Conservation (phyloP, 2,888 invertebrate species). For the Sesia apiformis region DNA sequence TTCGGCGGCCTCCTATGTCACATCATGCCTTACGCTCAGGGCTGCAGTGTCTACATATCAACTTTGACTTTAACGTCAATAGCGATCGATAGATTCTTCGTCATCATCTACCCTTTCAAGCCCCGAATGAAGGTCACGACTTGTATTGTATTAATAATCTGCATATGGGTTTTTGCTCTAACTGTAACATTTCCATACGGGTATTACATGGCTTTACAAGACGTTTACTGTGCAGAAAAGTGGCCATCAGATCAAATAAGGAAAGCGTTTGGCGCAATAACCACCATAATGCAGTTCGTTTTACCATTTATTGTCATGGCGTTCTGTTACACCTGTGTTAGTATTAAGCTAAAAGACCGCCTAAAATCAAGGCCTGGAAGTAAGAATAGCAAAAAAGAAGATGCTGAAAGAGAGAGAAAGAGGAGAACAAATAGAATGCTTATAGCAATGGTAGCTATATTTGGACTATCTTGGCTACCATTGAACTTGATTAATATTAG, state of each 20-base stretch:
- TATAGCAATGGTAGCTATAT: conserved; percentile 92
- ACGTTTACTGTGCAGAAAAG: conserved; percentile 78
- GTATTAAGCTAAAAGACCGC: conserved; percentile 82
- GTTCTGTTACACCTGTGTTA: conserved; percentile 89
- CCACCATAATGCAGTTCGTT: conserved; percentile 88
- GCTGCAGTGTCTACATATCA: conserved; percentile 91
- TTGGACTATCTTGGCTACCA: conserved; percentile 90
- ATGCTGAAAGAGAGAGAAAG: conserved; percentile 86
- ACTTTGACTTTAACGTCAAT: conserved; percentile 92
- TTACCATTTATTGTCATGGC: conserved; percentile 90
- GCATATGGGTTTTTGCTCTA: conserved; percentile 88
- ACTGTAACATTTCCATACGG: conserved; percentile 90
- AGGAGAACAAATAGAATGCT: conserved; percentile 90
- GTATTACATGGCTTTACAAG: conserved; percentile 81
- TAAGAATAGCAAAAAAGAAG: conserved; percentile 83
- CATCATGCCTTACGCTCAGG: conserved; percentile 89
- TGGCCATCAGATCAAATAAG: conserved; percentile 86
- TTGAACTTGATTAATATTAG: conserved; percentile 87
- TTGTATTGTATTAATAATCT: conserved; percentile 83
- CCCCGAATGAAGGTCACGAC: conserved; percentile 86
- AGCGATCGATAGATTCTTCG: conserved; percentile 93
- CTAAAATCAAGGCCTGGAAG: conserved; percentile 84
- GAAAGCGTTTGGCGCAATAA: conserved; percentile 83
- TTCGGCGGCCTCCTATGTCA: conserved; percentile 89
- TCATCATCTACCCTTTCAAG: conserved; percentile 90